Evolutionary conservation across 2,797 vertebrate genomes (phyloP).

Genomic region (Antennarius maculatus): DNA sequence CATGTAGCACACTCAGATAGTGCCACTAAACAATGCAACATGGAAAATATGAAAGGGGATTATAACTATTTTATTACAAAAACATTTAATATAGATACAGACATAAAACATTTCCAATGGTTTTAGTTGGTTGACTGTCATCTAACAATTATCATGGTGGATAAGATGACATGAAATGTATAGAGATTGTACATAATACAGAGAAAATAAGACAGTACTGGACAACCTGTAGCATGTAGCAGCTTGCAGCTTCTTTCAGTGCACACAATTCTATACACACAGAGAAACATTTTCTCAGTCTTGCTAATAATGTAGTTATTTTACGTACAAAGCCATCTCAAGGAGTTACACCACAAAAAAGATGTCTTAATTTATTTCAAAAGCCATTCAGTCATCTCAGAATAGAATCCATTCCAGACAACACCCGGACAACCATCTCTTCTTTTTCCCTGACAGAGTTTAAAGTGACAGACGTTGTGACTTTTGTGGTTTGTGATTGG

Average conservation of each 20-base stretch:
- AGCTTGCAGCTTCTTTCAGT: slow-evolving; percentile 70
- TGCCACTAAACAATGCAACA: slow-evolving; percentile 6
- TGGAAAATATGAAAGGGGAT: background rate
- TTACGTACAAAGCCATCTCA: slow-evolving; percentile 20
- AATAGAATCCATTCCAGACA: slow-evolving; percentile 35
- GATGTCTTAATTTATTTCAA: slow-evolving; percentile 46
- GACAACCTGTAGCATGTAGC: slow-evolving; percentile 70
- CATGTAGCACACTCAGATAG: slow-evolving; percentile 8
- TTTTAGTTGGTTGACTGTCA: slow-evolving; percentile 40
- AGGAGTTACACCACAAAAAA: slow-evolving; percentile 31
- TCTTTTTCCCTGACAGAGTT: slow-evolving; percentile 45
- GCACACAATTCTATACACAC: slow-evolving; percentile 22
- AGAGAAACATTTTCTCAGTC: slow-evolving; percentile 11
- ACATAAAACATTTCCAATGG: slow-evolving; percentile 32
- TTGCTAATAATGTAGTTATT: slow-evolving; percentile 25
- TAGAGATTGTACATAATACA: slow-evolving; percentile 53
- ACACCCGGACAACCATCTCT: slow-evolving; percentile 25
- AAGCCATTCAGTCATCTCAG: slow-evolving; percentile 44
- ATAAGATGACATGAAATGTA: slow-evolving; percentile 34
- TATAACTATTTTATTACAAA: slow-evolving; percentile 16
- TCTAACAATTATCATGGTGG: slow-evolving; percentile 47
- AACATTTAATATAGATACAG: slow-evolving; percentile 58
- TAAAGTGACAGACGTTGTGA: slow-evolving; percentile 55
- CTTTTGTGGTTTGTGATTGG: slow-evolving; percentile 47
- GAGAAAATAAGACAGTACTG: slow-evolving; percentile 46